phyloP scores from a whole-genome alignment of 1,140 invertebrate genomes.

The Philaenus spumarius region DNA sequence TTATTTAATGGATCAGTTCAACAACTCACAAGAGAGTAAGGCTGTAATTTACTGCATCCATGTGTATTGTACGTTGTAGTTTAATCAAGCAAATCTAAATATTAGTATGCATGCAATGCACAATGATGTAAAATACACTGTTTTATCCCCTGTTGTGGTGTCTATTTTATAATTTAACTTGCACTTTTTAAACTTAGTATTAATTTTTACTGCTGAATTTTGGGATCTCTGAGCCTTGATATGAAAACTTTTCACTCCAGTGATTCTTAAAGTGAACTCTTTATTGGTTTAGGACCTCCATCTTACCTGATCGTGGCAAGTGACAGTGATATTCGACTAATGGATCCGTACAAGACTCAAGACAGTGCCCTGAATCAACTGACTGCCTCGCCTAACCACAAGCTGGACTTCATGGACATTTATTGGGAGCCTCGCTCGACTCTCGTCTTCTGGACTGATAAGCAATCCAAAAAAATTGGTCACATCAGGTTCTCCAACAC shows the following conservation, averaged over 20 bases:
- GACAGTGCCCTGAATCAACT: slow-evolving; percentile 23
- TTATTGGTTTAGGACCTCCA: slow-evolving; percentile 36
- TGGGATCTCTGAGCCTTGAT: not conserved
- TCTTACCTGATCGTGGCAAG: slow-evolving; percentile 54
- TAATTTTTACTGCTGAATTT: not conserved
- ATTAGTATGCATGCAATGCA: no score
- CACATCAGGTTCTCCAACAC: slow-evolving; percentile 10
- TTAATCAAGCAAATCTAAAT: no score
- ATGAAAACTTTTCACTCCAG: not conserved
- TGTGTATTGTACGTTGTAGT: no score
- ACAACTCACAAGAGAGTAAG: no score
- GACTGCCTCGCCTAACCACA: slow-evolving; percentile 29
- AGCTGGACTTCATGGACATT: slow-evolving; percentile 51
- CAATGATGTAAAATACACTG: no score
- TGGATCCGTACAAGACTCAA: slow-evolving; percentile 32
- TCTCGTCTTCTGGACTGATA: slow-evolving; percentile 47
- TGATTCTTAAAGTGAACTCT: not conserved
- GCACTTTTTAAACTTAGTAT: no score
- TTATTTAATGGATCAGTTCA: no score
- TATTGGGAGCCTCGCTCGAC: slow-evolving; percentile 40
- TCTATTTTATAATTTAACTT: no score
- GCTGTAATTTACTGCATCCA: no score
- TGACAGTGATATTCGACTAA: slow-evolving; percentile 53
- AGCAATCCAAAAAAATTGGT: slow-evolving; percentile 36
- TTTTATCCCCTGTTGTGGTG: no score